These are phyloP conservation scores for Setipinna tenuifilis DNA, from an alignment of 2,797 vertebrate genomes.

Conservation along the genomic window DNA sequence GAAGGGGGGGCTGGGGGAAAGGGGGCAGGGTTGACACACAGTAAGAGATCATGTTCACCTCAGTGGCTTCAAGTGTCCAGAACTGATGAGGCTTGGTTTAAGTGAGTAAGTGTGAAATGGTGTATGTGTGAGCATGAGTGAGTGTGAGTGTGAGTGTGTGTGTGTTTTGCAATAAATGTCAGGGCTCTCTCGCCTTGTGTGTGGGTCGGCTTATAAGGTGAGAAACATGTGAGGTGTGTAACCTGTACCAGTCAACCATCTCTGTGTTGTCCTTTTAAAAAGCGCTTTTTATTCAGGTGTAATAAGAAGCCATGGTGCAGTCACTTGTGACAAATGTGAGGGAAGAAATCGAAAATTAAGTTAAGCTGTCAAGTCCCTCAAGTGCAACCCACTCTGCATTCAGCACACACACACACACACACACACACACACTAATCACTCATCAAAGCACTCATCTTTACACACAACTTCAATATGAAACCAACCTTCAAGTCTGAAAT, in stretches of 20 bases:
- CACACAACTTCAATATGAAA: slow-evolving; percentile 18
- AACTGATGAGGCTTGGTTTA: slow-evolving; percentile 15
- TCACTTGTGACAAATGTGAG: slow-evolving; percentile 21
- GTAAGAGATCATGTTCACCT: slow-evolving; percentile 68
- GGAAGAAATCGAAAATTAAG: slow-evolving; percentile 45
- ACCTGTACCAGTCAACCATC: neutral
- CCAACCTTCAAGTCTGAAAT: slow-evolving; percentile 33
- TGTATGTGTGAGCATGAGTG: neutral
- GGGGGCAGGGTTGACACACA: slow-evolving; percentile 51
- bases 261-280: neutral
- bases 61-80: slow-evolving; percentile 59
- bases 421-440: neutral
- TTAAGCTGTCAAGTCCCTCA: slow-evolving; percentile 49
- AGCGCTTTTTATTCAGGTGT: neutral
- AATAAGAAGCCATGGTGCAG: slow-evolving; percentile 2
- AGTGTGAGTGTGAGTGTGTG: slow-evolving; percentile 17
- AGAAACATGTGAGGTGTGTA: neutral
- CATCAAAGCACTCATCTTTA: slow-evolving; percentile 16
- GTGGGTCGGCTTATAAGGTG: neutral
- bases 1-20: slow-evolving; percentile 21
- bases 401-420: slow-evolving; percentile 38
- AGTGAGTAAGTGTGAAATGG: slow-evolving; percentile 5
- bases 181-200: neutral
- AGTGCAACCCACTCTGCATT: neutral
- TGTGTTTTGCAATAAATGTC: slow-evolving; percentile 24